Evolutionary conservation across 2,888 invertebrate species (phyloP).

Genomic region (Rhabditoides inermis): DNA sequence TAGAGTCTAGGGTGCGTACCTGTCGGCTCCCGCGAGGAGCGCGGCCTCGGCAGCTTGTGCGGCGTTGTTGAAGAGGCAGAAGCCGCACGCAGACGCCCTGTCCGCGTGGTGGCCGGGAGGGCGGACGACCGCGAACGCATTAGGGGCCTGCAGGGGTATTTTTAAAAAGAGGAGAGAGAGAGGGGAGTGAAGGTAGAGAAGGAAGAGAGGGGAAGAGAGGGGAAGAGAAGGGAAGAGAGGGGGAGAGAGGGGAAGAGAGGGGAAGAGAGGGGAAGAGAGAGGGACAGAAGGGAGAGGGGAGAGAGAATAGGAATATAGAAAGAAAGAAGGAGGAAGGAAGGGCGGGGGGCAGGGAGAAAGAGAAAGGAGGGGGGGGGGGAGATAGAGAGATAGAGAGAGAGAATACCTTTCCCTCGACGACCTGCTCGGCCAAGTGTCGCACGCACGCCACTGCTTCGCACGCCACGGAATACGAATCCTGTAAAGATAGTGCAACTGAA

Average conservation of each 20-base stretch:
- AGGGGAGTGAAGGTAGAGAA: no score
- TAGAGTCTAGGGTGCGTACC: conserved; percentile 11
- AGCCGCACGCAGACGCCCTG: conserved; percentile 67
- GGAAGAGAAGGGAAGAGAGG: neutral
- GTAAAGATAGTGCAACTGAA: no score
- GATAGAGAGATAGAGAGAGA: no score
- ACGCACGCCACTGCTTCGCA: conserved; percentile 20
- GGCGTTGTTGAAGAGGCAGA: conserved; percentile 96
- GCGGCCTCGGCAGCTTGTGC: conserved; percentile 73
- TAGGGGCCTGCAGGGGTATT: conserved; percentile 12
- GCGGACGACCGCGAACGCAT: conserved; percentile 54
- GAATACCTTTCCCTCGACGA: conserved; percentile 19
- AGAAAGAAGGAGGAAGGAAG: no score
- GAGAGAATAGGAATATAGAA: no score
- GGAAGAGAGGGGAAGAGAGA: no score
- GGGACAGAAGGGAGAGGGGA: no score
- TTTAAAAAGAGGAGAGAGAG: neutral
- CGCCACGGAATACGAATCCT: conserved; percentile 10
- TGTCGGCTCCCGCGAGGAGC: conserved; percentile 19
- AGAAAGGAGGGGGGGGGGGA: no score
- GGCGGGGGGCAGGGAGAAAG: no score
- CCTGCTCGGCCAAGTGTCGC: conserved; percentile 17
- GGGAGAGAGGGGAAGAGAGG: no score
- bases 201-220: neutral
- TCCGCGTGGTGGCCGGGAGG: conserved; percentile 86